Conservation (phyloP, 2,797 vertebrate genomes). For the Tokudaia muenninki region DNA sequence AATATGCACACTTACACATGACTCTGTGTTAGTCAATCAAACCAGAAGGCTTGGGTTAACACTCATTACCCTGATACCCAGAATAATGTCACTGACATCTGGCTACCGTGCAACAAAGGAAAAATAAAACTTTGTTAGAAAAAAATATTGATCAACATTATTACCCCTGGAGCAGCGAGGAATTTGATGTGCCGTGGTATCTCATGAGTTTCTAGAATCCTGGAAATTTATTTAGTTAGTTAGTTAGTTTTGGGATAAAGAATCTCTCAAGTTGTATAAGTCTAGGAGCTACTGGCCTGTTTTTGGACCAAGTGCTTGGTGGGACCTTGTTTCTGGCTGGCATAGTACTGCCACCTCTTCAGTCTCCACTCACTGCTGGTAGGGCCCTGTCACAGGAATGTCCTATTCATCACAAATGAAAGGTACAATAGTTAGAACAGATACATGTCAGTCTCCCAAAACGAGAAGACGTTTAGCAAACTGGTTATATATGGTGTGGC, state of each 20-base stretch:
- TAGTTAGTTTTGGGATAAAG: neutral
- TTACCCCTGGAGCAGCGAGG: constrained; percentile 22
- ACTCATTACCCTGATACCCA: constrained; percentile 15
- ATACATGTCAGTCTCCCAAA: neutral
- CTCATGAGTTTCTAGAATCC: constrained; percentile 17
- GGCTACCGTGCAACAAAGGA: neutral
- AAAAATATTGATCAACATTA: constrained; percentile 14
- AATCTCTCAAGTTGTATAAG: neutral
- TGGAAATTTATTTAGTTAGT: neutral
- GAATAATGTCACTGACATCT: neutral
- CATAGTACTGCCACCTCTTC: rapidly evolving
- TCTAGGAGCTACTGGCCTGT: neutral
- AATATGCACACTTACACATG: neutral
- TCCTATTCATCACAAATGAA: neutral
- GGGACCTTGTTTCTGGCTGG: neutral
- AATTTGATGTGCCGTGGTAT: neutral
- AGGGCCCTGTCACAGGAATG: neutral
- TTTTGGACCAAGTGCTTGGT: neutral
- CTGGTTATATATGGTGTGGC: neutral
- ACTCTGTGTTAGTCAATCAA: neutral
- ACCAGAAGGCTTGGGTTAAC: neutral
- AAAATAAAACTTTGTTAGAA: neutral
- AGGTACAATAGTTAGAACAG: neutral
- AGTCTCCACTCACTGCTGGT: neutral
- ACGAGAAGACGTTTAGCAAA: neutral